Evolutionary conservation across 2,797 vertebrate genomes (phyloP).

Genomic region (Sebastiscus tertius): DNA sequence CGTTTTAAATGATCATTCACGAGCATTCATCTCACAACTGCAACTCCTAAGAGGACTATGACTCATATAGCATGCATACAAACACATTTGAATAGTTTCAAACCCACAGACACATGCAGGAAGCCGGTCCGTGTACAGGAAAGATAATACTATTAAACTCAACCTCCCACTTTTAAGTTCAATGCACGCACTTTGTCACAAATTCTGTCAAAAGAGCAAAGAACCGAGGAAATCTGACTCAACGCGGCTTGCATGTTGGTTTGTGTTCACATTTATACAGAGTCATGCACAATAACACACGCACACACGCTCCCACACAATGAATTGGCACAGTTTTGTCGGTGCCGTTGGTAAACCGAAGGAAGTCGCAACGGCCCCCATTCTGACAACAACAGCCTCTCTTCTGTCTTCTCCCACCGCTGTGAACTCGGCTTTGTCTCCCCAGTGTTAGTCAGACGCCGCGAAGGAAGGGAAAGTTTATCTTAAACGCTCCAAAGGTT

Average conservation of each 20-base stretch:
- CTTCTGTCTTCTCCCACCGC: slow-evolving; percentile 33
- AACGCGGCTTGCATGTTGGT: neutral
- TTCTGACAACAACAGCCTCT: slow-evolving; percentile 48
- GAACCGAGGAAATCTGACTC: slow-evolving; percentile 11
- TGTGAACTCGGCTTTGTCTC: slow-evolving; percentile 36
- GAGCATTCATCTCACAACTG: neutral
- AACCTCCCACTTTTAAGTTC: neutral
- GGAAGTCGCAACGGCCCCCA: slow-evolving; percentile 37
- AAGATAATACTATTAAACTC: neutral
- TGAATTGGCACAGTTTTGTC: slow-evolving; percentile 43
- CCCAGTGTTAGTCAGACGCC: slow-evolving; percentile 32
- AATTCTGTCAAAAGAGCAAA: neutral
- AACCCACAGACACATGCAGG: neutral
- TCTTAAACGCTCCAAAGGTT: slow-evolving; percentile 47
- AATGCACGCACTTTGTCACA: neutral
- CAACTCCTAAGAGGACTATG: neutral
- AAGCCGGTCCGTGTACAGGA: neutral
- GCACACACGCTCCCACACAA: slow-evolving; percentile 32
- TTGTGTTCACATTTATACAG: neutral
- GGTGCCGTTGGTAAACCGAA: slow-evolving; percentile 29
- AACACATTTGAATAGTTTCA: neutral
- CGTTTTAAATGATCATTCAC: neutral
- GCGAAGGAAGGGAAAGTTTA: slow-evolving; percentile 69
- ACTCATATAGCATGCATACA: neutral
- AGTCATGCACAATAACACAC: slow-evolving; percentile 8